A percentile compares a stretch with the other conserved stretches of the same genome.
Evolutionary conservation across 2,797 vertebrate species (phyloP).

Genomic region (Oophaga sylvatica): DNA sequence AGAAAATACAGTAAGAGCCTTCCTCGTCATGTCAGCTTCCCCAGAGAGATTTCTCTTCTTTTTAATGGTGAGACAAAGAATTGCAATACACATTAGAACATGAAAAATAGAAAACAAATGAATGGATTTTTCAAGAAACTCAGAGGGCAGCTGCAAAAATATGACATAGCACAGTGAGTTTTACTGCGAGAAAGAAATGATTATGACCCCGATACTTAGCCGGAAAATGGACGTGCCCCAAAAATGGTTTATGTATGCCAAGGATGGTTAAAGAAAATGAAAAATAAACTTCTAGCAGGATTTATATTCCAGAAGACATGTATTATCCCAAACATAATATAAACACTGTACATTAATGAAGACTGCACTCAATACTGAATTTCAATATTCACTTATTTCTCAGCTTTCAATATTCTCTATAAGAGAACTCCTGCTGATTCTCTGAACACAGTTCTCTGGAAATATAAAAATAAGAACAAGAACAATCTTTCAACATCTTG

Average conservation of each 20-base stretch:
- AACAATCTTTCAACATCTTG: not conserved
- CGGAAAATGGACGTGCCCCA: conserved; percentile 24
- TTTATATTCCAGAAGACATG: not conserved
- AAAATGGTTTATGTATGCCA: not conserved
- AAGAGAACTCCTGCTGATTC: not conserved
- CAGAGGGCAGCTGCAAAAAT: conserved; percentile 24
- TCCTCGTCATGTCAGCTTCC: not conserved
- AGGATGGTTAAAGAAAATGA: not conserved
- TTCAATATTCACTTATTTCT: not conserved
- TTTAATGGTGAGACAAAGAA: conserved; percentile 22
- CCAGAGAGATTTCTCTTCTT: not conserved
- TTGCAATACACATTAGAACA: conserved; percentile 12
- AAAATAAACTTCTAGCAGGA: not conserved
- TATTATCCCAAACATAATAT: conserved; percentile 12
- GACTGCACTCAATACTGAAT: not conserved
- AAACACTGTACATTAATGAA: not conserved
- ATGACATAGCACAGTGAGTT: conserved; percentile 8
- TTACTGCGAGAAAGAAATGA: conserved; percentile 25
- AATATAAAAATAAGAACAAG: not conserved
- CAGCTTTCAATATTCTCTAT: not conserved
- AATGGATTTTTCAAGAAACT: conserved; percentile 31
- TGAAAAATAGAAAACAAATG: conserved; percentile 27
- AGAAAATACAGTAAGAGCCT: conserved; percentile 6
- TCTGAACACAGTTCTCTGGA: not conserved
- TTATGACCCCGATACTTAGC: conserved; percentile 13